phyloP scores from a whole-genome alignment of 2,113 vertebrate species.

The Zapornia atra region DNA sequence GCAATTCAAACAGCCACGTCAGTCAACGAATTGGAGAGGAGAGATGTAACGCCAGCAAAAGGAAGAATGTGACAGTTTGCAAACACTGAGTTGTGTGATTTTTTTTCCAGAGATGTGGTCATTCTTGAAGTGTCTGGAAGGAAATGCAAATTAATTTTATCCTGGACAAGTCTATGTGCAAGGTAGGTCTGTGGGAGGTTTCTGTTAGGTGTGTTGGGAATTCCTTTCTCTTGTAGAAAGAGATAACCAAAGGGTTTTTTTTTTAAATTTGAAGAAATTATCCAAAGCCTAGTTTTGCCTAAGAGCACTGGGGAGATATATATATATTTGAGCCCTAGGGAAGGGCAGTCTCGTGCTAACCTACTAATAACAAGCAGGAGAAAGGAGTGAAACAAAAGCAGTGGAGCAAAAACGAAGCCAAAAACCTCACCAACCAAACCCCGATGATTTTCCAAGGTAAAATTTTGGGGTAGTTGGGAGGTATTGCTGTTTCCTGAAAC shows the following conservation, averaged over 20 bases:
- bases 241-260: not conserved
- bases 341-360: not conserved
- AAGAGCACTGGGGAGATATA: not conserved
- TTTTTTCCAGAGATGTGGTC: not conserved
- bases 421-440: not conserved
- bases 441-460: not conserved
- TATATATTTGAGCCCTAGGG: not conserved
- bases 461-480: not conserved
- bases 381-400: not conserved
- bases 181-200: not conserved
- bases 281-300: not conserved
- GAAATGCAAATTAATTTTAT: not conserved
- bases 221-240: not conserved
- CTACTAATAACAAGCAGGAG: not conserved
- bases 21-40: not conserved
- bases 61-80: not conserved
- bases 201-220: not conserved
- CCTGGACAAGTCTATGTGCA: not conserved
- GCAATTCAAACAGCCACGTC: constrained; percentile 17
- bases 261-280: not conserved
- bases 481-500: not conserved
- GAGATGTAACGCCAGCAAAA: not conserved
- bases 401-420: not conserved
- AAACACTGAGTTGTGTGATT: not conserved
- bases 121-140: not conserved